Evolutionary conservation across 1,140 invertebrate genomes (phyloP), one percentile per base, ranked within the genome.

Genomic region (Aphelenchoides besseyi): DNA sequence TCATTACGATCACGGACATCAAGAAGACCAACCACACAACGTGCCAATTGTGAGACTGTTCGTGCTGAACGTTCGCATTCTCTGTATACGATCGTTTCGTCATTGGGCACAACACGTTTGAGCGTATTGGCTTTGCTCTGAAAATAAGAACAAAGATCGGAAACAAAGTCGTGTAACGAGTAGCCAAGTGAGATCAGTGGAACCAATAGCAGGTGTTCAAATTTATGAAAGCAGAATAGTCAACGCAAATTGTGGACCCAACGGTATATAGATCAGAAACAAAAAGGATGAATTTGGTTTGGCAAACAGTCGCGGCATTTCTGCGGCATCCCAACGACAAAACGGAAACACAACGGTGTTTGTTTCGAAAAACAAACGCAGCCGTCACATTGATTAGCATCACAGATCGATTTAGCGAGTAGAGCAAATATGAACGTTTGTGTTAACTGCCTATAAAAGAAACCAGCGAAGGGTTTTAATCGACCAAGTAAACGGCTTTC

Each of bases 331-430:
- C 41, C 41, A 23, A 48, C 41, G 41, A 48, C 41, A 48, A 48
- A 48, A 23, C 41, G 41, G n/a, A n/a, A n/a, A n/a, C n/a, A n/a
- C n/a, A n/a, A n/a, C n/a, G n/a, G n/a, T n/a, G 41, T 48, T 48
- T 48, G 41, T 48, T 48, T 23, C 41, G n/a, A n/a, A n/a, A 5
- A 41, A 41, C 37, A 41, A 41, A 41, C n/a, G 5, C 5, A 41
- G 18, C 55, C 55, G 55, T 5, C 18, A 5, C 41, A 48, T 23
- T 48, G 55, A 59, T 59, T 59, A 28, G 55, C 55, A 59, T 8
- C 55, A 59, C 5, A 59, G 55, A 59, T 59, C 55, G 55, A 59
- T 5, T 8, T 8, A 59, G 55, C 55, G 55, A 59, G 5, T 28
- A 23, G 55, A 59, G 23, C 5, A 18, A 28, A n/a, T n/a, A n/a